phyloP scores from a whole-genome alignment of 2,888 invertebrate species.

The Rapana venosa region DNA sequence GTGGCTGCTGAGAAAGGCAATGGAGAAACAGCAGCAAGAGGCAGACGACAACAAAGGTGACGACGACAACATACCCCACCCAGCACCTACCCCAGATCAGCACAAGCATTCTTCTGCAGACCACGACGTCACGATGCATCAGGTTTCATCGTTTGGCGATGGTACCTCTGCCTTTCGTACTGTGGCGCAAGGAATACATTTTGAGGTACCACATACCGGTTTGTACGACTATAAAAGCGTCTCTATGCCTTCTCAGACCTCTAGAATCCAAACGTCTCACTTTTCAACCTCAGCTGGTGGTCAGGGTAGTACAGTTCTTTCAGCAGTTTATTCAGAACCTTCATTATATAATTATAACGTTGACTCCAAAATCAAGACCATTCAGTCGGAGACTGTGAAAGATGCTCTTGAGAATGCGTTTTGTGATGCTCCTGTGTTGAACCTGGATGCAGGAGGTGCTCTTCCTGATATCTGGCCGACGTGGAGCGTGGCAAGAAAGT shows the following conservation, averaged over 20 bases:
- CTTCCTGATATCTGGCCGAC: neutral
- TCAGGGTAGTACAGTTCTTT: neutral
- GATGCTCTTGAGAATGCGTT: neutral
- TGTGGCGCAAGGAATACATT: neutral
- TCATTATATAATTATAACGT: neutral
- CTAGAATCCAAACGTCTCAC: neutral
- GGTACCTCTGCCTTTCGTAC: too few species aligned
- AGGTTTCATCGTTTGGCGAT: neutral
- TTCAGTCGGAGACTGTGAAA: neutral
- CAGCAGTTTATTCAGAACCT: neutral
- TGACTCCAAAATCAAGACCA: neutral
- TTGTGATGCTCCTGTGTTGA: too few species aligned
- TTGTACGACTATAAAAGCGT: neutral
- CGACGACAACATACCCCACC: neutral
- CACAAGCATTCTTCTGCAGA: neutral
- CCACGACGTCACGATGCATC: neutral
- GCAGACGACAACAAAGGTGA: constrained; percentile 10
- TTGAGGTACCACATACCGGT: neutral
- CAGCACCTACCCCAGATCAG: neutral
- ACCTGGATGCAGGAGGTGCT: neutral
- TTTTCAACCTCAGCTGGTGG: too few species aligned
- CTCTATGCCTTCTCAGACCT: neutral
- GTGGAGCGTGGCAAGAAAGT: neutral
- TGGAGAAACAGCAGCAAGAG: constrained; percentile 26
- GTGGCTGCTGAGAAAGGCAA: constrained; percentile 36